Base-by-base conservation (phyloP, 2,888 invertebrate genomes). In the Salpingus planirostris region DNA sequence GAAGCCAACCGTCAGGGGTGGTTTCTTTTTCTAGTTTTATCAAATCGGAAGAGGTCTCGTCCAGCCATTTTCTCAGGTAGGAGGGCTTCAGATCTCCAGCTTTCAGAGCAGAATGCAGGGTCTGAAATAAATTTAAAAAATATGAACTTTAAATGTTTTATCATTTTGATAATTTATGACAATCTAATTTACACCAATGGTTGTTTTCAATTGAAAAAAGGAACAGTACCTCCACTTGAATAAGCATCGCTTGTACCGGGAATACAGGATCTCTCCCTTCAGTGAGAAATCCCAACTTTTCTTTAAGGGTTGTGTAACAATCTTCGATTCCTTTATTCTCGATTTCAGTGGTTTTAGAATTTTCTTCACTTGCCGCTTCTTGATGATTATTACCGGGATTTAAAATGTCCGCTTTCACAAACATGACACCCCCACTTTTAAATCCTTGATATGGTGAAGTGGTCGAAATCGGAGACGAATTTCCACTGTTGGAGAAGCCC, bases 1-100 rank as follows among this genome's bases (percentile, higher is more conserved):
- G 76, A 50, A 70, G 69, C 80, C 80, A 80, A 51, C 78, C 78
- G 23, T 68, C 64, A 14, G 80, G 80, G 21, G 77, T 73, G 8
- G 77, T 76, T 39, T 73, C 73, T 57, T 71, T 68, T 62, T 80
- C 80, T 49, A 78, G 68, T 45, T 73, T 70, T 44, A 67, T 66
- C 44, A 81, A 62, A 51, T 76, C 74, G 21, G 68, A 65, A 49
- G 71, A 69, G 3, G 74, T 75, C 33, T 70, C 70, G 33, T 68
- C 66, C 47, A 80, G 62, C 73, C 78, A 77, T 44, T 69, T 66
- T 44, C 68, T 61, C 39, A 80, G 68, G 56, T 79, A 80, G 30
- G 62, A 62, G 24, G 69, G 65, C 44, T 70, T 68, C 46, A 81
- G 65, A 27, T 73, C 71, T 29, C 73, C 73, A 18, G 39, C 11